These are phyloP conservation scores for Micrasema longulum DNA, from an alignment of 1,140 invertebrate genomes.

Conservation along the genomic window DNA sequence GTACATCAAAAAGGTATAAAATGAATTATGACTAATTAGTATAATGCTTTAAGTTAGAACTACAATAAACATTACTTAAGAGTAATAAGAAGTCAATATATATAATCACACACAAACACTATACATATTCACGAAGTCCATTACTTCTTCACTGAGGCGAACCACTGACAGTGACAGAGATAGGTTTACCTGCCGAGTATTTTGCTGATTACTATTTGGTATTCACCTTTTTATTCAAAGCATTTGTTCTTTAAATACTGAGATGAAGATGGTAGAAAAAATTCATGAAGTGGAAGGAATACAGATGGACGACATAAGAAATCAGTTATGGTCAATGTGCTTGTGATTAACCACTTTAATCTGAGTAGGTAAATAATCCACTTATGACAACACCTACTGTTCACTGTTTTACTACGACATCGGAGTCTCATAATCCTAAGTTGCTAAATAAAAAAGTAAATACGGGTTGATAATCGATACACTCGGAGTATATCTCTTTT, in stretches of 20 bases:
- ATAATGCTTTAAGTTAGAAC: neutral
- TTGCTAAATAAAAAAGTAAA: slow-evolving; percentile 15
- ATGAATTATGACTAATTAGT: neutral
- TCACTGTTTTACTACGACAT: neutral
- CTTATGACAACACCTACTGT: too few species aligned
- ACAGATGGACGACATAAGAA: neutral
- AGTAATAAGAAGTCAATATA: slow-evolving; percentile 13
- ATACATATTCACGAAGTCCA: slow-evolving; percentile 12
- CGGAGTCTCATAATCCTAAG: neutral
- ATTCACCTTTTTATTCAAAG: slow-evolving; percentile 30
- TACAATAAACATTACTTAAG: neutral
- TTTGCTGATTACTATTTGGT: neutral
- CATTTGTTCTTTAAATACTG: neutral
- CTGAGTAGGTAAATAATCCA: neutral
- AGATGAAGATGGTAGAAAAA: neutral
- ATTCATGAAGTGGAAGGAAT: neutral
- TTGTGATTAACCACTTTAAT: too few species aligned
- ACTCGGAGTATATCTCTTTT: slow-evolving; percentile 38
- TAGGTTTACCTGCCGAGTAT: slow-evolving; percentile 10
- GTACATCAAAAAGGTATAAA: slow-evolving; percentile 10
- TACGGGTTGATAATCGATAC: slow-evolving; percentile 1
- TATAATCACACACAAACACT: slow-evolving; percentile 31
- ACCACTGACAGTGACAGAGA: slow-evolving; percentile 49
- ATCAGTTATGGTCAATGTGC: neutral
- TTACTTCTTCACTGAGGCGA: slow-evolving; percentile 37